These are phyloP conservation scores for Notiomystis cincta DNA, from an alignment of 2,113 vertebrate genomes.

Conservation along the genomic window DNA sequence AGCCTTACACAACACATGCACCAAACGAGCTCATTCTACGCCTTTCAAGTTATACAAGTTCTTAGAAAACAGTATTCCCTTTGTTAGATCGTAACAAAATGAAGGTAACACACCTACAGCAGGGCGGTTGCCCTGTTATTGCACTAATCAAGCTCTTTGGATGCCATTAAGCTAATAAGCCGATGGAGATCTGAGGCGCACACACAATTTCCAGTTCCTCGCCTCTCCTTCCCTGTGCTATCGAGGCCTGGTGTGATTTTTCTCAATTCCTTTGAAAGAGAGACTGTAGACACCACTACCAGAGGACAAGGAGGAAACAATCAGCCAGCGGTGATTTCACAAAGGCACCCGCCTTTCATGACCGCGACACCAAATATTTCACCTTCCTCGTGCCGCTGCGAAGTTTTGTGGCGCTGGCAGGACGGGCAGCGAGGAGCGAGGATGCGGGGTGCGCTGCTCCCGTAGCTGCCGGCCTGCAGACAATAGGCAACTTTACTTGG, in stretches of 20 bases:
- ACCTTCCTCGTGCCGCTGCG: background rate
- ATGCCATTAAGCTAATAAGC: slow-evolving; percentile 64
- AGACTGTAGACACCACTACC: background rate
- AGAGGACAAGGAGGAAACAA: slow-evolving; percentile 43
- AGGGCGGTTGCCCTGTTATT: slow-evolving; percentile 48
- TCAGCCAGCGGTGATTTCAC: slow-evolving; percentile 26
- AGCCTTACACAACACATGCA: slow-evolving; percentile 22
- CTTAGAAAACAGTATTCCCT: slow-evolving; percentile 55
- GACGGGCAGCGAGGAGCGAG: background rate
- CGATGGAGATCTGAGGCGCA: slow-evolving; percentile 54
- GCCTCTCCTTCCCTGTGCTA: slow-evolving; percentile 13
- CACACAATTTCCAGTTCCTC: slow-evolving; percentile 11
- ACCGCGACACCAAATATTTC: slow-evolving; percentile 36
- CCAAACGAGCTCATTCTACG: slow-evolving; percentile 40
- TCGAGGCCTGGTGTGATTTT: slow-evolving; percentile 59
- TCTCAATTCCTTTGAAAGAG: slow-evolving; percentile 51
- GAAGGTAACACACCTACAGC: slow-evolving; percentile 53
- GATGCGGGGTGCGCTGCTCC: background rate
- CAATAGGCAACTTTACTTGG: slow-evolving; percentile 53
- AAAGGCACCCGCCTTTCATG: slow-evolving; percentile 14
- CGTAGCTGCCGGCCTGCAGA: slow-evolving; percentile 12
- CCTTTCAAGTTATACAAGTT: slow-evolving; percentile 62
- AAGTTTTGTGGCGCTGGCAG: slow-evolving; percentile 3
- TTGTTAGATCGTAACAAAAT: slow-evolving; percentile 40
- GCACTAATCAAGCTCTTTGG: slow-evolving; percentile 56